Conservation (phyloP, 2,113 vertebrate genomes). For the Corvus cornix region DNA sequence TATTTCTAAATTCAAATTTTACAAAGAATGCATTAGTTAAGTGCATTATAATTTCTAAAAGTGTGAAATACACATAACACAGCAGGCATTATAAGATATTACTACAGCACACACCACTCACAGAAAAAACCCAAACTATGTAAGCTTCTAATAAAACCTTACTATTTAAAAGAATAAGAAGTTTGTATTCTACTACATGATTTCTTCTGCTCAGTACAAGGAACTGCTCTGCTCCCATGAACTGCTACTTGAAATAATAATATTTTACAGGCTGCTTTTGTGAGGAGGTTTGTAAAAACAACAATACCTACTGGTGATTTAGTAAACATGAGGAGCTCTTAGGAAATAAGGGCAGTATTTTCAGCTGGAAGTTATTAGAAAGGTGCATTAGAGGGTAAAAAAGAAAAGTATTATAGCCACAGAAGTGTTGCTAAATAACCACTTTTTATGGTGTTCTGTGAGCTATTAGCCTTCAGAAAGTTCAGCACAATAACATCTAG, state of each 20-base stretch:
- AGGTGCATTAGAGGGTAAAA: not conserved
- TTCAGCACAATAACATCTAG: not conserved
- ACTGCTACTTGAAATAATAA: not conserved
- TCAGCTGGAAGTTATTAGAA: conserved; percentile 17
- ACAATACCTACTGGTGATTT: not conserved
- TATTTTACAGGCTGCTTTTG: not conserved
- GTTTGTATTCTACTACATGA: not conserved
- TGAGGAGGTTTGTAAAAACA: not conserved
- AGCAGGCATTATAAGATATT: not conserved
- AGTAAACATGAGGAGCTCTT: not conserved
- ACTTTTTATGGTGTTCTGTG: not conserved
- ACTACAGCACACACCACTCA: not conserved
- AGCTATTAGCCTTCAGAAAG: not conserved
- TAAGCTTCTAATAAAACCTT: not conserved
- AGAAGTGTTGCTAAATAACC: not conserved
- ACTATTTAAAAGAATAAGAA: not conserved
- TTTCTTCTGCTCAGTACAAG: not conserved
- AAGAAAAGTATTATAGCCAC: not conserved
- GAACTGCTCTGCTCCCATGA: not conserved
- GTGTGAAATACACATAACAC: not conserved
- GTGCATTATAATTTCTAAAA: not conserved
- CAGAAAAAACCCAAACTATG: accelerated
- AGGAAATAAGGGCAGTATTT: not conserved
- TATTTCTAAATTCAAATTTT: not conserved
- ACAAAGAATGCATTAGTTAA: not conserved